Conservation (phyloP, 2,113 vertebrate species). For the Clinocottus analis region DNA sequence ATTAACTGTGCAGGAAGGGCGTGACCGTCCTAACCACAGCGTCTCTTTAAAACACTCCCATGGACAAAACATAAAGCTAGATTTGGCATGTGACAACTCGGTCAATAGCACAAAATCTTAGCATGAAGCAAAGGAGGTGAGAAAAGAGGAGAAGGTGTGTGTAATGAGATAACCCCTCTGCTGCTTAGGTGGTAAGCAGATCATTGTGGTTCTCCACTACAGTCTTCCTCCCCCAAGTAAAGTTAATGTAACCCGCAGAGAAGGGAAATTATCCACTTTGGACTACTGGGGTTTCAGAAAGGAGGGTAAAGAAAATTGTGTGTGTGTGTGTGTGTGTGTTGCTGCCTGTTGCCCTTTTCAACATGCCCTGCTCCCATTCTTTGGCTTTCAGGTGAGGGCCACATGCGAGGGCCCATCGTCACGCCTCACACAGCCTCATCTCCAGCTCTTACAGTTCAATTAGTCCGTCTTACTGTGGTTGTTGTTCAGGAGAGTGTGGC, state of each 20-base stretch:
- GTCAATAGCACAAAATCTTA: slow-evolving; percentile 41
- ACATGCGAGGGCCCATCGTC: slow-evolving; percentile 6
- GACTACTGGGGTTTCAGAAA: slow-evolving; percentile 1
- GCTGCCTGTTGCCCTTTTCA: slow-evolving; percentile 28
- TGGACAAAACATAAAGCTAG: slow-evolving; percentile 43
- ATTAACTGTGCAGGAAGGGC: slow-evolving; percentile 16
- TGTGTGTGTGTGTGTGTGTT: slow-evolving; percentile 21
- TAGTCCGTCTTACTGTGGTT: slow-evolving; percentile 85
- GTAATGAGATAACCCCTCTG: slow-evolving; percentile 27
- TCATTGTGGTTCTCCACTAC: slow-evolving; percentile 21
- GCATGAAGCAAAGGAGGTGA: slow-evolving; percentile 9
- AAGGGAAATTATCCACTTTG: slow-evolving; percentile 4
- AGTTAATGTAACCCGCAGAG: slow-evolving; percentile 49
- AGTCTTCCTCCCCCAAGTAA: slow-evolving; percentile 29
- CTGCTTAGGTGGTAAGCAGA: slow-evolving; percentile 30
- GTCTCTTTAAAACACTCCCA: slow-evolving; percentile 47
- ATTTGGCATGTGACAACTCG: slow-evolving; percentile 39
- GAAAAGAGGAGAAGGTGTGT: neutral
- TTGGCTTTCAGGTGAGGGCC: slow-evolving; percentile 52
- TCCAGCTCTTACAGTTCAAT: slow-evolving; percentile 42
- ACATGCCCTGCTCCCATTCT: slow-evolving; percentile 29
- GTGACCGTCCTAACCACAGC: neutral
- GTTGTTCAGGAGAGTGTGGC: slow-evolving; percentile 87
- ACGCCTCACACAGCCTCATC: neutral
- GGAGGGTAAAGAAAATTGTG: slow-evolving; percentile 2